Base-by-base conservation (phyloP, 2,888 invertebrate genomes). In the Nysson spinosus region DNA sequence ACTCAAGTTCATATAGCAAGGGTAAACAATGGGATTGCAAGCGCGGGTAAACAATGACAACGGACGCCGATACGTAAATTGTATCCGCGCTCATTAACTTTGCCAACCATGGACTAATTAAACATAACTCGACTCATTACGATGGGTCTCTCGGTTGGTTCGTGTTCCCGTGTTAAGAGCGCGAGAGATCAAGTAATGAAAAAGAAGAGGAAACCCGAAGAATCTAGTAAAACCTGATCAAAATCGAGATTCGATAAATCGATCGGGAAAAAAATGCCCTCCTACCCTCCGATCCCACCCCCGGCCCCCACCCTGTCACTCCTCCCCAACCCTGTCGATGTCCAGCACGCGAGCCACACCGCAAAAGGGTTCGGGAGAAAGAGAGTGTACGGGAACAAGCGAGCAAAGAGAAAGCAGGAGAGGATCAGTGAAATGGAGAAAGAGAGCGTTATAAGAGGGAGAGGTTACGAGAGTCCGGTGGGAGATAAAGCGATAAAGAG, bases 401-500 rank as follows among this genome's bases (percentile, higher is more conserved):
- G 58, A 66, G 65, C 55, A 43, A 35, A 50, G 61, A 35, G 44
- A 52, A 58, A 68, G 47, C 55, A 55, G 58, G 32, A 58, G 51
- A 62, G 58, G 49, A 50, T 61, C 63, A 35, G 24, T 30, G 47
- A 60, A 71, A 57, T 55, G 58, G 63, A 46, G 69, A 57, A 16
- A 51, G 50, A 60, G 66, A 67, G 69, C 65, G 72, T 64, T 61
- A 67, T 57, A 67, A 58, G 62, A 52, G 67, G 51, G 69, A 56
- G 73, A 77, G 62, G 69, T 74, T 68, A 63, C 56, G 64, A n/a
- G 54, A 60, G 75, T 72, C 70, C 71, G 63, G 78, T 72, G 78
- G 78, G 78, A 77, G 72, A 78, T 75, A 77, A 77, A 79, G 77
- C 75, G 77, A 78, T 74, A 78, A 75, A 75, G 78, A 78, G 77